A percentile compares a stretch with the other conserved stretches of the same genome.
phyloP scores from a whole-genome alignment of 2,888 invertebrate species.

The Troides oblongomaculatus region DNA sequence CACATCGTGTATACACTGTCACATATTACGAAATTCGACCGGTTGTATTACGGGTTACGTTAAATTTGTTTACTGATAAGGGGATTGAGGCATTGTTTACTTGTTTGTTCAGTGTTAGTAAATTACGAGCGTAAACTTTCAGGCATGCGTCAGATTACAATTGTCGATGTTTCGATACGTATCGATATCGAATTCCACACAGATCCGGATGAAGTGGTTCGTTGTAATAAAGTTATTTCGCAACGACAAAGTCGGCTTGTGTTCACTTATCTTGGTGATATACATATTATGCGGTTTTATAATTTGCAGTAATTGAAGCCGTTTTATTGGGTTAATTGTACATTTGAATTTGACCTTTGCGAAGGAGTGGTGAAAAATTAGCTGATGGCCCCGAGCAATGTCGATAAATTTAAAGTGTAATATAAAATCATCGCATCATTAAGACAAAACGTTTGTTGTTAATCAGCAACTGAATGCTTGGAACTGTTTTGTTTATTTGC shows the following conservation, averaged over 20 bases:
- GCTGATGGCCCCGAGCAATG: constrained; percentile 33
- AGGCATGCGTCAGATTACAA: constrained; percentile 48
- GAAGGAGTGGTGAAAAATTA: constrained; percentile 47
- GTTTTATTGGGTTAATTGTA: constrained; percentile 33
- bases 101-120: constrained; percentile 33
- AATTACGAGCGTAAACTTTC: constrained; percentile 35
- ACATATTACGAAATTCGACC: constrained; percentile 50
- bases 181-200: constrained; percentile 45
- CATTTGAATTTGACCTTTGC: constrained; percentile 43
- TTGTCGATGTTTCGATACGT: constrained; percentile 42
- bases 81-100: constrained; percentile 42
- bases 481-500: constrained; percentile 13
- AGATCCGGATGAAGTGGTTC: constrained; percentile 34
- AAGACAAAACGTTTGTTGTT: constrained; percentile 4
- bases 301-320: constrained; percentile 36
- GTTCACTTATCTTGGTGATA: constrained; percentile 49
- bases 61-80: constrained; percentile 44
- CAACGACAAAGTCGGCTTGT: constrained; percentile 53
- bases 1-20: constrained; percentile 42
- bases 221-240: constrained; percentile 41
- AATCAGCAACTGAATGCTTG: constrained; percentile 6
- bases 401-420: constrained; percentile 9
- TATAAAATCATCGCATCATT: constrained; percentile 3
- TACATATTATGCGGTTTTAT: constrained; percentile 40
- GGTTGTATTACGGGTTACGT: constrained; percentile 40